A percentile compares a stretch with the other conserved stretches of the same genome.
Evolutionary conservation across 1,140 invertebrate species (phyloP).

Genomic region (Aphelenchoides fujianensis): DNA sequence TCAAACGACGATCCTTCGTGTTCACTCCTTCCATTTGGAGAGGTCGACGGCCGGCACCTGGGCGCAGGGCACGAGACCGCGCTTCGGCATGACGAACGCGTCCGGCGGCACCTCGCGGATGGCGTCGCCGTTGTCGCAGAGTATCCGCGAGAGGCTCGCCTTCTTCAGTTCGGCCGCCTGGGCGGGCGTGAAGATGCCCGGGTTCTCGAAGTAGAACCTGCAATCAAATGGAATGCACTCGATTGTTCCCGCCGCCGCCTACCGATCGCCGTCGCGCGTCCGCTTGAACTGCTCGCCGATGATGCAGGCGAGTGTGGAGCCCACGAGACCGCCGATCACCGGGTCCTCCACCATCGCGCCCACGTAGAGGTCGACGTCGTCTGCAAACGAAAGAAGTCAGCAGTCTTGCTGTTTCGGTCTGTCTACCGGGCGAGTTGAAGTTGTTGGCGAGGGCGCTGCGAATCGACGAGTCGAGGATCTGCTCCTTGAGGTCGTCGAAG

Average conservation of each 20-base stretch:
- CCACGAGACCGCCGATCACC: constrained; percentile 65
- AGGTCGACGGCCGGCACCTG: constrained; percentile 50
- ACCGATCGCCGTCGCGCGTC: constrained; percentile 68
- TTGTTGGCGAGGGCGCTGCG: constrained; percentile 45
- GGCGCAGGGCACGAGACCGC: constrained; percentile 46
- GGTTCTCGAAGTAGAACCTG: constrained; percentile 90
- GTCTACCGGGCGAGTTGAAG: constrained; percentile 51
- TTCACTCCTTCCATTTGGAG: constrained; percentile 57
- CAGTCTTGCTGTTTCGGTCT: too few species aligned
- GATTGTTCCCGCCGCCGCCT: too few species aligned
- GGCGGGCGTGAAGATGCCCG: constrained; percentile 73
- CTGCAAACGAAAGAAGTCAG: too few species aligned
- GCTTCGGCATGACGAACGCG: constrained; percentile 51
- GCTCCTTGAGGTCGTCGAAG: constrained; percentile 72
- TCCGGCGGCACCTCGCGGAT: constrained; percentile 63
- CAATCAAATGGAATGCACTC: too few species aligned
- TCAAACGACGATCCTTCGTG: too few species aligned
- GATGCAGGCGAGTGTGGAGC: constrained; percentile 81
- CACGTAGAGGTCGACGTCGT: constrained; percentile 92
- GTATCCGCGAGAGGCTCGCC: constrained; percentile 69
- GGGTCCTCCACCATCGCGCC: constrained; percentile 71
- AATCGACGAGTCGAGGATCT: constrained; percentile 53
- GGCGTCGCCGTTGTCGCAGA: constrained; percentile 77
- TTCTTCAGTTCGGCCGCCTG: constrained; percentile 71
- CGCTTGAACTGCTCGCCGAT: constrained; percentile 86